phyloP scores from a whole-genome alignment of 2,888 invertebrate genomes.

The Tipula helvola region DNA sequence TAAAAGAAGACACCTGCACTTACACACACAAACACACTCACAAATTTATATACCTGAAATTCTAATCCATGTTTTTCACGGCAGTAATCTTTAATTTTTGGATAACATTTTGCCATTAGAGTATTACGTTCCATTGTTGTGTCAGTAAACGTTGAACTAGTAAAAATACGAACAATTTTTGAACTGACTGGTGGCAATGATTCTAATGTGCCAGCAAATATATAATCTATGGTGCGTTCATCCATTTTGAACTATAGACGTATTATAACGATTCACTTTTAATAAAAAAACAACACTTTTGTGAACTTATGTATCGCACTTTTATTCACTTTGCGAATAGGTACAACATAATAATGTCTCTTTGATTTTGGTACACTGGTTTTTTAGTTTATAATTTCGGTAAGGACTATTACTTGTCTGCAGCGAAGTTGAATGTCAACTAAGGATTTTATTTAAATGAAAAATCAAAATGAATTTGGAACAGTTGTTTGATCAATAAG shows the following conservation, averaged over 20 bases:
- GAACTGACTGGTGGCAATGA: constrained; percentile 90
- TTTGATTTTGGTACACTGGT: too few relatives aligned
- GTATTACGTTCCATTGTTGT: constrained; percentile 96
- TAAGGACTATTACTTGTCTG: not conserved
- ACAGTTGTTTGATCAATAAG: not conserved
- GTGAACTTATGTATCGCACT: not conserved
- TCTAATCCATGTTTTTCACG: constrained; percentile 94
- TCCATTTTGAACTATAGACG: constrained; percentile 48
- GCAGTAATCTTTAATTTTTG: constrained; percentile 91
- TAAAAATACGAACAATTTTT: constrained; percentile 96
- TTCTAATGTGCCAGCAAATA: constrained; percentile 78
- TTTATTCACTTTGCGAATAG: not conserved
- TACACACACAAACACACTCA: not conserved
- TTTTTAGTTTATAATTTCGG: too few relatives aligned
- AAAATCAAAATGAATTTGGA: not conserved
- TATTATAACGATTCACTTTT: not conserved
- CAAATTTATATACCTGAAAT: constrained; percentile 63
- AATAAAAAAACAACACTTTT: not conserved
- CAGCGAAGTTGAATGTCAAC: not conserved
- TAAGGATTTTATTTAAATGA: not conserved
- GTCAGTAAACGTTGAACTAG: constrained; percentile 97
- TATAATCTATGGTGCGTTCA: constrained; percentile 78
- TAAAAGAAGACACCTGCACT: not conserved
- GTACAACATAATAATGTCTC: not conserved
- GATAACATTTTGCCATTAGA: constrained; percentile 96